Conservation (phyloP, 1,140 invertebrate species). For the Heterodera carotae region DNA sequence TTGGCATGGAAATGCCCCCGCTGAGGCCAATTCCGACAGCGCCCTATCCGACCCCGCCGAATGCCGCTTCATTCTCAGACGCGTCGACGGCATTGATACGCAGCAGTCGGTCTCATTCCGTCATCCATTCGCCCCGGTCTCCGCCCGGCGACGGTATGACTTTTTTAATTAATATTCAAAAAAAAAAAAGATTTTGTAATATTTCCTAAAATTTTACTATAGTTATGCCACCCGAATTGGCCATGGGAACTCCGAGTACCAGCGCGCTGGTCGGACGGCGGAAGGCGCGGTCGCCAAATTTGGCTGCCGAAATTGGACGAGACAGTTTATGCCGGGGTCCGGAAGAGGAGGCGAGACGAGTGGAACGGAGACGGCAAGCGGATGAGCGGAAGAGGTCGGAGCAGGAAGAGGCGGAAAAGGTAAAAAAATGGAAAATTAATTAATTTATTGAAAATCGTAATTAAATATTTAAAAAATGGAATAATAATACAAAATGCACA, state of each 20-base stretch:
- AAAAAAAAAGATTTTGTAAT: not conserved
- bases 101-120: conserved; percentile 14
- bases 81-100: conserved; percentile 24
- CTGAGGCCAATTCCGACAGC: conserved; percentile 16
- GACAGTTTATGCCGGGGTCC: conserved; percentile 6
- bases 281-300: conserved; percentile 26
- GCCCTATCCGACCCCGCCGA: conserved; percentile 24
- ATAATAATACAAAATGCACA: no score
- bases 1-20: conserved; percentile 6
- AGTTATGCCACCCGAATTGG: conserved; percentile 5
- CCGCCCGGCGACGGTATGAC: conserved; percentile 4
- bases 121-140: conserved; percentile 21
- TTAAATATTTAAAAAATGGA: not conserved
- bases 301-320: conserved; percentile 18
- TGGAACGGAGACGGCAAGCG: not conserved
- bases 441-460: not conserved
- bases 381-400: not conserved
- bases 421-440: not conserved
- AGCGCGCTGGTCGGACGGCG: conserved; percentile 19
- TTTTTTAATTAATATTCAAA: not conserved
- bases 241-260: conserved; percentile 25
- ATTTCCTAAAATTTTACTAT: not conserved
- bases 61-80: conserved; percentile 10
- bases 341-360: conserved; percentile 6
- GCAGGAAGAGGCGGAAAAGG: not conserved